Evolutionary conservation across 2,113 vertebrate species (phyloP).

Genomic region (Dolichallabes microphthalmus): DNA sequence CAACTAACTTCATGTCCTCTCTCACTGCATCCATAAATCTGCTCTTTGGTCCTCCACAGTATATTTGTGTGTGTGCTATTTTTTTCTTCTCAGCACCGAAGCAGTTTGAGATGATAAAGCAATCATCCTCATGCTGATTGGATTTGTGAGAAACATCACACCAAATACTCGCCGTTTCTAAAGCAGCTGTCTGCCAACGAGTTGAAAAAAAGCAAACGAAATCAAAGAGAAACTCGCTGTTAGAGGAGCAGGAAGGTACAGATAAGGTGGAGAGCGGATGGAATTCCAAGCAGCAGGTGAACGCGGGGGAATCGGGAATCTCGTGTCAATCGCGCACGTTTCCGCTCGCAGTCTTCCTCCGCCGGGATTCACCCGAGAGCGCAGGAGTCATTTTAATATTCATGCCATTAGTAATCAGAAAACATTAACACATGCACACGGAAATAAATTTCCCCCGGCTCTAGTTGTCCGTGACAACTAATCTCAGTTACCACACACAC

Average conservation of each 20-base stretch:
- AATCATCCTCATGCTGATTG: conserved; percentile 64
- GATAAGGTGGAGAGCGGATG: conserved; percentile 12
- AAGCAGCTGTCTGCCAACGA: conserved; percentile 67
- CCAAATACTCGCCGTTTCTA: conserved; percentile 59
- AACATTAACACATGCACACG: conserved; percentile 30
- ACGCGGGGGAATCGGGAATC: not conserved
- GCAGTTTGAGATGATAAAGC: conserved; percentile 62
- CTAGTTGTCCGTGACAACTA: conserved; percentile 65
- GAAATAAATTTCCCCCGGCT: conserved; percentile 54
- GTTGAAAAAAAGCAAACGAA: conserved; percentile 47
- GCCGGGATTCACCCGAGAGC: not conserved
- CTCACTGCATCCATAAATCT: too few relatives aligned
- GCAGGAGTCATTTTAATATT: conserved; percentile 49
- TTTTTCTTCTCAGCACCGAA: not conserved
- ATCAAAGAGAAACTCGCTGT: conserved; percentile 56
- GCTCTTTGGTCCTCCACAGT: too few relatives aligned
- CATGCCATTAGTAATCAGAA: conserved; percentile 67
- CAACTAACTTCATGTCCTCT: too few relatives aligned
- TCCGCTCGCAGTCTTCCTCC: not conserved
- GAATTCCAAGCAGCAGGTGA: conserved; percentile 20
- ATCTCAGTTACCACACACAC: conserved; percentile 57
- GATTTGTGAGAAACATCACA: conserved; percentile 63
- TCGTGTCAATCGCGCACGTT: not conserved
- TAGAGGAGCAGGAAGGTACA: conserved; percentile 30
- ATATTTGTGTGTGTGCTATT: not conserved